phyloP scores from a whole-genome alignment of 2,113 vertebrate species.

The Vimba vimba region DNA sequence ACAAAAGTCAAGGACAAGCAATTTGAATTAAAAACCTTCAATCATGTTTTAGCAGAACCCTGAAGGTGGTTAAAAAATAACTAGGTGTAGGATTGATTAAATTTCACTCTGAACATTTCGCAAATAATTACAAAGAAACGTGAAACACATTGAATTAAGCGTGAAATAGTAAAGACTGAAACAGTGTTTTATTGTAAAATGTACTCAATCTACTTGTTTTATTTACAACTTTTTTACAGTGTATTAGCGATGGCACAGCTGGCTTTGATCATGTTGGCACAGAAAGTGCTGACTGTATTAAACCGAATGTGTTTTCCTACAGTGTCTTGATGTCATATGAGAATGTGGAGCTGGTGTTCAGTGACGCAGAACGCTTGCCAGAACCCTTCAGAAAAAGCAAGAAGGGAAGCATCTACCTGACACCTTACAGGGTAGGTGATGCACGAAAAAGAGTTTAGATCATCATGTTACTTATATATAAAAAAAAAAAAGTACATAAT shows the following conservation, averaged over 20 bases:
- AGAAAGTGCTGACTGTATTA: conserved; percentile 17
- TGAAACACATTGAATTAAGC: too few species aligned
- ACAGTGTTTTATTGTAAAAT: too few species aligned
- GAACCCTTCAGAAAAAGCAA: conserved; percentile 94
- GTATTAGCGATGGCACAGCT: not conserved
- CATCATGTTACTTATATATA: not conserved
- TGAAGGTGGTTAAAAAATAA: too few species aligned
- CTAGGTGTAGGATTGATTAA: too few species aligned
- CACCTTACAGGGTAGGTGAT: conserved; percentile 90
- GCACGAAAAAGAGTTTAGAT: not conserved
- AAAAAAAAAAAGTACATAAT: not conserved
- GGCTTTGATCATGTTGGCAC: not conserved
- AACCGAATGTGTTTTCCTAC: conserved; percentile 23
- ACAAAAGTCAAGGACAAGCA: not conserved
- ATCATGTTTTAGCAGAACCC: too few species aligned
- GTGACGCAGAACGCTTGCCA: conserved; percentile 83
- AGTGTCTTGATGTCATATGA: conserved; percentile 89
- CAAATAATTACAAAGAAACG: too few species aligned
- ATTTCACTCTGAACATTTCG: too few species aligned
- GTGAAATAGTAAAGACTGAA: too few species aligned
- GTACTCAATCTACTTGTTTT: too few species aligned
- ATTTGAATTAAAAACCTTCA: too few species aligned
- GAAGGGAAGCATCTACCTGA: conserved; percentile 92
- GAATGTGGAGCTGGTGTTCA: conserved; percentile 91
- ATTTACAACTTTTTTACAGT: too few species aligned